Percentiles rank a stretch among this genome's conserved stretches.
These are phyloP conservation scores for Pinna nobilis DNA, from an alignment of 1,140 invertebrate species.

Conservation along the genomic window DNA sequence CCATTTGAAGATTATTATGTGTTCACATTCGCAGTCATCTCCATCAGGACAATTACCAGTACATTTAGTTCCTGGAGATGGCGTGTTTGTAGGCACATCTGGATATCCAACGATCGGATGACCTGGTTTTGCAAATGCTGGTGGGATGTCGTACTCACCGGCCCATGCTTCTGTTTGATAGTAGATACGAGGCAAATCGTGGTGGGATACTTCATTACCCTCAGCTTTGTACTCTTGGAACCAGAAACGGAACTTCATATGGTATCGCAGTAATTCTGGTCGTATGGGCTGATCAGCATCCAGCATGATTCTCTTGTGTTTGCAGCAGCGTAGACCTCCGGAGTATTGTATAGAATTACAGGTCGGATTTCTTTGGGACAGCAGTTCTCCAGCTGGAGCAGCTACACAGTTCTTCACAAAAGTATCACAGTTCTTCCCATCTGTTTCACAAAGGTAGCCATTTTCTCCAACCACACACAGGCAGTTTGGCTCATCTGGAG, in stretches of 20 bases:
- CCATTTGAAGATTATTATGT: conserved; percentile 40
- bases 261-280: conserved; percentile 42
- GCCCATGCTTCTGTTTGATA: conserved; percentile 50
- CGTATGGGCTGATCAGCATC: conserved; percentile 42
- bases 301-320: conserved; percentile 40
- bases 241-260: conserved; percentile 51
- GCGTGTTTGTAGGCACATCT: conserved; percentile 38
- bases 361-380: conserved; percentile 41
- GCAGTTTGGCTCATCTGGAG: conserved; percentile 28
- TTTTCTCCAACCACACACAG: conserved; percentile 35
- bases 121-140: conserved; percentile 40
- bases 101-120: conserved; percentile 40
- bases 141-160: conserved; percentile 47
- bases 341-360: conserved; percentile 42
- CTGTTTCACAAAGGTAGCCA: conserved; percentile 32
- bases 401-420: conserved; percentile 43
- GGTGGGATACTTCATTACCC: conserved; percentile 35
- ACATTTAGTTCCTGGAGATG: conserved; percentile 42
- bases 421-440: conserved; percentile 29
- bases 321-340: conserved; percentile 40
- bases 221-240: conserved; percentile 34
- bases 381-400: conserved; percentile 35
- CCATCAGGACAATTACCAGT: conserved; percentile 42
- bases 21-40: conserved; percentile 40
- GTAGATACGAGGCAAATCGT: conserved; percentile 39